These are phyloP conservation scores for Pluvialis apricaria DNA, from an alignment of 2,113 vertebrate species.

Conservation along the genomic window DNA sequence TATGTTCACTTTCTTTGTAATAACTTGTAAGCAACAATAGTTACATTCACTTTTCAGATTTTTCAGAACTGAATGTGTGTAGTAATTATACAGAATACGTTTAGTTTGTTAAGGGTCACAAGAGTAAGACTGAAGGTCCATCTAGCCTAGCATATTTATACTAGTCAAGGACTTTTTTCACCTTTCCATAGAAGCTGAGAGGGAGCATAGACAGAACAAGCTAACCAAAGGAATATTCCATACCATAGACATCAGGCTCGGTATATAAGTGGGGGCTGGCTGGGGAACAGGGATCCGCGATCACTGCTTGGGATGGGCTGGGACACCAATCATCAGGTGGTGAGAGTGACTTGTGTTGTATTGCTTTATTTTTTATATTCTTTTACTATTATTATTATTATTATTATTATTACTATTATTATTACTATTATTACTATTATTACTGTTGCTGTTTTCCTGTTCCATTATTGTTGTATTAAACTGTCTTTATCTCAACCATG, in stretches of 20 bases:
- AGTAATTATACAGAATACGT: neutral
- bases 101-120: neutral
- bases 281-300: neutral
- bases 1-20: neutral
- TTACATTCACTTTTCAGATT: neutral
- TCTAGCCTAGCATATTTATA: neutral
- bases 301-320: neutral
- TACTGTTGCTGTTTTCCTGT: neutral
- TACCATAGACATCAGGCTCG: neutral
- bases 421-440: too few species aligned
- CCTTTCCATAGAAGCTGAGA: neutral
- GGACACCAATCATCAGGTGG: neutral
- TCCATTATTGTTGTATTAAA: neutral
- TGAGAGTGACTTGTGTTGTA: neutral
- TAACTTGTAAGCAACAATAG: neutral
- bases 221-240: neutral
- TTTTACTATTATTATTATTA: neutral
- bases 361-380: neutral
- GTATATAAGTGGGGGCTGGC: neutral
- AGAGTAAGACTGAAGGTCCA: neutral
- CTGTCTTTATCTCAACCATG: neutral
- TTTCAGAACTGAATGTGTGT: neutral
- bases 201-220: neutral
- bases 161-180: neutral
- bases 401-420: neutral